Evolutionary conservation across 92 coral and sea anemone species (phyloP), one percentile per base, ranked within the genome.

Genomic region (Epizoanthus stellaris): DNA sequence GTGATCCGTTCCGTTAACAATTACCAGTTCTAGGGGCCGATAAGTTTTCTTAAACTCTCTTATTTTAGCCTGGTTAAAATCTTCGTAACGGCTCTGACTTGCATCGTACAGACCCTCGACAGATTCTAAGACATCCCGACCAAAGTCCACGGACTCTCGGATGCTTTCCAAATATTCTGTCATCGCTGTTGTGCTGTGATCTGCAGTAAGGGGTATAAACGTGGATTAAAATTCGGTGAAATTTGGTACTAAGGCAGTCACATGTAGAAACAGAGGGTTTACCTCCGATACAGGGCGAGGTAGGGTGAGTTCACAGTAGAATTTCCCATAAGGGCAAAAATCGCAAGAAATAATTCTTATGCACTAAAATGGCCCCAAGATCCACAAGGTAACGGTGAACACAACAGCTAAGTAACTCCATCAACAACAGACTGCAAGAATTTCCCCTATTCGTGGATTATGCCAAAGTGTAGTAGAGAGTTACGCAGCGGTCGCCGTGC

Each of bases 101-200:
- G 68, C 82, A 0, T 39, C 69, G 23, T 76, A 76, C 43, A 76
- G 57, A 6, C 82, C 82, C 19, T 59, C 69, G 3, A 76, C 82
- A 3, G 82, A 58, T 3, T 76, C 69, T 15, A 76, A n/a, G 25
- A 76, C 82, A 42, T 76, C 64, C 4, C 43, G 40, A 0, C 82
- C 82, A 38, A 57, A 76, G 17, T 76, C 82, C n/a, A 76, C 61
- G 21, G 82, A 76, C 43, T 76, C 82, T 16, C 82, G 39, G 68
- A 76, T 76, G 12, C 66, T 76, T 76, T 59, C 82, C 82, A 76
- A 58, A 17, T 16, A 20, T 25, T 76, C 82, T 11, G 82, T 58
- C 82, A 76, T 76, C 34, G 69, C 38, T 58, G 21, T 6, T n/a
- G 15, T 23, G 21, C 16, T 59, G 16, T 36, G 38, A 57, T 38